phyloP scores from a whole-genome alignment of 2,888 invertebrate genomes.

The Neoscelio sp. region DNA sequence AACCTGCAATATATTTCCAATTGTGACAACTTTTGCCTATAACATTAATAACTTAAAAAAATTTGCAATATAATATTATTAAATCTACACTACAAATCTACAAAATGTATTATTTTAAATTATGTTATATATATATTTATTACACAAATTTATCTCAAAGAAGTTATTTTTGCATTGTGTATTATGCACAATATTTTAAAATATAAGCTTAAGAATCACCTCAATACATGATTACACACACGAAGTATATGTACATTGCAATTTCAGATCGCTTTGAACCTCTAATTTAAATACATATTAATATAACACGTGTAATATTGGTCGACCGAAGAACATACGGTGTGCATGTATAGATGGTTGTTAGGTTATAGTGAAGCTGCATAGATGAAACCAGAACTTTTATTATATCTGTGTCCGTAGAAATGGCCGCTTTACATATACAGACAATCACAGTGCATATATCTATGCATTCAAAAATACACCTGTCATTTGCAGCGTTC shows the following conservation, averaged over 20 bases:
- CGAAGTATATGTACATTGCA: slow-evolving; percentile 60
- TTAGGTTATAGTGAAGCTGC: slow-evolving; percentile 32
- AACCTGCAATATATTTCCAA: too few relatives aligned
- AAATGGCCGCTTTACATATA: slow-evolving; percentile 15
- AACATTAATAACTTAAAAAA: too few relatives aligned
- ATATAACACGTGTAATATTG: slow-evolving; percentile 75
- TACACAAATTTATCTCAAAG: too few relatives aligned
- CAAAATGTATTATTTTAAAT: too few relatives aligned
- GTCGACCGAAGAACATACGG: slow-evolving; percentile 41
- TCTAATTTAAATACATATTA: slow-evolving; percentile 80
- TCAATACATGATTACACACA: slow-evolving; percentile 27
- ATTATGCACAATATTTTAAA: not conserved
- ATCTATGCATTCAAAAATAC: slow-evolving; percentile 21
- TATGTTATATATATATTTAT: too few relatives aligned
- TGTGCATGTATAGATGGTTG: slow-evolving; percentile 26
- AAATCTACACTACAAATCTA: too few relatives aligned
- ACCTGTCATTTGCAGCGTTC: slow-evolving; percentile 9
- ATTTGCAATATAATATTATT: too few relatives aligned
- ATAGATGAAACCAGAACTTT: slow-evolving; percentile 40
- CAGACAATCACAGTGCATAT: slow-evolving; percentile 33
- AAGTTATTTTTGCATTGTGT: too few relatives aligned
- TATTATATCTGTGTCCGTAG: slow-evolving; percentile 10
- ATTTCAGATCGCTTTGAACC: slow-evolving; percentile 76
- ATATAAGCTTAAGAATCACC: slow-evolving; percentile 17
- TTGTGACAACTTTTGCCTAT: too few relatives aligned